Evolutionary conservation across 2,113 vertebrate genomes (phyloP), one percentile per base, ranked within the genome.

Genomic region (Rana temporaria): DNA sequence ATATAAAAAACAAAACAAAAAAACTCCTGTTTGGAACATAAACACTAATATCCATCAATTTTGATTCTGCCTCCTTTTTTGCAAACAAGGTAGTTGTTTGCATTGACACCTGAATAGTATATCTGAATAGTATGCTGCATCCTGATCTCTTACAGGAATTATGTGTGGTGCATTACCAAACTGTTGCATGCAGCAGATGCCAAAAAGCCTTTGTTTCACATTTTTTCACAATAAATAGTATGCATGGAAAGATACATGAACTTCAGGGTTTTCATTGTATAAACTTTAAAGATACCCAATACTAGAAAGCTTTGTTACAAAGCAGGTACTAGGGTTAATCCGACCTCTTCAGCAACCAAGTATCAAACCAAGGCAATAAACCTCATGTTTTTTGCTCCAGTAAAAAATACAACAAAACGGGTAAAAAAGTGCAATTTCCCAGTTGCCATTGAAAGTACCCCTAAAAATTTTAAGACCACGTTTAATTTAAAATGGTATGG

Each of bases 151-250:
- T 34, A 34, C 6, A 42, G 9, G 42, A 42, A 8, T 42, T 6
- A 11, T 48, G 1, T 14, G 12, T 48, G 42, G 12, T 12, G 8
- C 9, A 14, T 48, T 48, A 48, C 42, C 1, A 48, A 48, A 48
- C 12, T 48, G 4, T 8, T 48, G 8, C 42, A 48, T 42, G 32
- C 9, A 68, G 66, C 38, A 68, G 66, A 48, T 12, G 12, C 6
- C 9, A 12, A 48, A 11, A 8, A 11, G 8, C 42, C 12, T 48
- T 48, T 20, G 9, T 30, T 59, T 60, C 38, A 38, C 71, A 74
- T 30, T 60, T 22, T 9, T 30, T 59, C 65, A 60, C 70, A 82
- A 82, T 82, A 82, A 74, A 82, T 67, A 82, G 75, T 75, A 75
- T 52, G 30, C 1, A 72, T 15, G 24, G 42, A 60, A 56, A 4